Base-by-base conservation (phyloP, 2,888 invertebrate species). In the Watsonalla binaria region DNA sequence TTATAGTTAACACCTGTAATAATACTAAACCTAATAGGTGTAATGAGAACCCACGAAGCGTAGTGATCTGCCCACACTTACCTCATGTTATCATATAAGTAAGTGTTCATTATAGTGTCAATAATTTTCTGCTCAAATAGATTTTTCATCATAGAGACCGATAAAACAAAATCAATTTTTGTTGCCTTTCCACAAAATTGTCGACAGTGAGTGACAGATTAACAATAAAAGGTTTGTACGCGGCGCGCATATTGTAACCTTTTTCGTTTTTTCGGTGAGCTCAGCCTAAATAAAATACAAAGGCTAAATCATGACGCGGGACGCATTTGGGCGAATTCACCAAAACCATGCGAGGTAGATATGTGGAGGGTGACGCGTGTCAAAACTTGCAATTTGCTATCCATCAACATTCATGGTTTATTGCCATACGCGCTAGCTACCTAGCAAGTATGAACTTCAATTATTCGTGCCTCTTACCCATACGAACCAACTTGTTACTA, bases 301-400 rank as follows among this genome's bases (percentile, higher is more conserved):
- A 72, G 71, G 57, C 58, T 67, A 61, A 68, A 70, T 68, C 65
- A 67, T 59, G 62, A 52, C 54, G 51, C 54, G 51, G 59, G 53
- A 55, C 62, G 60, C 68, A 62, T 72, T 70, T 65, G 58, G 59
- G 62, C 63, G 66, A 71, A 71, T 70, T 72, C 71, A 68, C 67
- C 67, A 67, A 63, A 72, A 65, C 65, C 68, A 65, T 72, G 68
- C 71, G 11, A 39, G 39, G 67, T 70, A 67, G 68, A 61, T 72
- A 52, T 52, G 65, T 66, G 64, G 62, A 64, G 65, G 61, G 66
- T 76, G 80, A 77, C 80, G 75, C 65, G 64, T 74, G 78, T 79
- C 78, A 77, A 79, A 76, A 71, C 68, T 73, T 62, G 56, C 62
- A 73, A 72, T 71, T 75, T 63, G 57, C 50, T 56, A 13, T 13